Conservation (phyloP, 1,140 invertebrate genomes). For the Meloidogyne exigua region DNA sequence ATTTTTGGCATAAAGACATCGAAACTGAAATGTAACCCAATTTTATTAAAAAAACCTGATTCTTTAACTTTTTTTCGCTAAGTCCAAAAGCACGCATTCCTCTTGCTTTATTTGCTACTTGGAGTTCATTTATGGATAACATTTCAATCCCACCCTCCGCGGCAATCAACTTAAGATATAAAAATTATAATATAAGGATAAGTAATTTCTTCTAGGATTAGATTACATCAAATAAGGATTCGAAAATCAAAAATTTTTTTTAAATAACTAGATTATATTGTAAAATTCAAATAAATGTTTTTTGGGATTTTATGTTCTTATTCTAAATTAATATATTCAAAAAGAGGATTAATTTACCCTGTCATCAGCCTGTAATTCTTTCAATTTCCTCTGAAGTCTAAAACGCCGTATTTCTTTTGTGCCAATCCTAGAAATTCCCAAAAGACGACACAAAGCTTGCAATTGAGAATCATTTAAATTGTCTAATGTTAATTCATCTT, state of each 20-base stretch:
- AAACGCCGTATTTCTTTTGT: conserved; percentile 86
- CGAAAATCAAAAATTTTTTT: background rate
- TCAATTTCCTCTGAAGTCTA: conserved; percentile 84
- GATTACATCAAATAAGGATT: too few relatives aligned
- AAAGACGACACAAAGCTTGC: conserved; percentile 84
- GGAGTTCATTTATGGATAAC: conserved; percentile 83
- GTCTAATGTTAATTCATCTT: conserved; percentile 98
- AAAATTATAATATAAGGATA: too few relatives aligned
- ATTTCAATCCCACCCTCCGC: conserved; percentile 85
- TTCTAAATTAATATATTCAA: too few relatives aligned
- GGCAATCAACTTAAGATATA: conserved; percentile 75
- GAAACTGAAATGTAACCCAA: background rate
- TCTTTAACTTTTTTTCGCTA: conserved; percentile 78
- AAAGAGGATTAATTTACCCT: conserved; percentile 71
- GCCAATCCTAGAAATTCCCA: conserved; percentile 82
- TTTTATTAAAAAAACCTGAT: conserved; percentile 68
- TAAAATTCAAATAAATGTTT: background rate
- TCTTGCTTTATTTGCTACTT: conserved; percentile 84
- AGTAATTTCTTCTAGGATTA: too few relatives aligned
- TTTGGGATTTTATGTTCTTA: too few relatives aligned
- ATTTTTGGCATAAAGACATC: background rate
- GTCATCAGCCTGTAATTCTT: conserved; percentile 88
- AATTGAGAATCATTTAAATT: conserved; percentile 83
- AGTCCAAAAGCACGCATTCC: conserved; percentile 96
- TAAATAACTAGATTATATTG: background rate